A percentile compares a stretch with the other conserved stretches of the same genome.
These are phyloP conservation scores for Odontamblyopus rebecca DNA, from an alignment of 2,797 vertebrate species.

Conservation along the genomic window DNA sequence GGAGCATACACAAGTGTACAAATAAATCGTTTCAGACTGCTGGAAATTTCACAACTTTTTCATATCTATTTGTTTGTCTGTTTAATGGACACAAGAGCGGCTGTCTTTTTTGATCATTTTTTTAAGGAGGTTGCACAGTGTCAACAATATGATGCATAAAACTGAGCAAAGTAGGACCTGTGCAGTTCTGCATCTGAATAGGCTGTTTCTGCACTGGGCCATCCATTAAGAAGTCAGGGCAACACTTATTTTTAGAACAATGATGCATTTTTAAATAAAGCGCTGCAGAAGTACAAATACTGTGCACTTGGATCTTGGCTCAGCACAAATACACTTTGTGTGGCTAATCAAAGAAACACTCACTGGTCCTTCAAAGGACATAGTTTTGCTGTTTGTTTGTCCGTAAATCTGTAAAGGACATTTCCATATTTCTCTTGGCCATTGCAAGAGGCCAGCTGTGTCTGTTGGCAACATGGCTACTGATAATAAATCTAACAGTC, in stretches of 20 bases:
- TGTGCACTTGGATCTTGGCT: background rate
- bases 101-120: conserved; percentile 32
- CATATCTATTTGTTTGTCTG: conserved; percentile 32
- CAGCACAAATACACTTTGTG: conserved; percentile 4
- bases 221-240: conserved; percentile 17
- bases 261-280: conserved; percentile 51
- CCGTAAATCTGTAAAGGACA: background rate
- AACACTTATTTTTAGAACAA: conserved; percentile 46
- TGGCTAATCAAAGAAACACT: background rate
- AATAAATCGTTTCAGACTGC: conserved; percentile 26
- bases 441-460: background rate
- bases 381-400: background rate
- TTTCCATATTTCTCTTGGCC: background rate
- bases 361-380: background rate
- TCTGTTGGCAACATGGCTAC: background rate
- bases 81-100: conserved; percentile 59
- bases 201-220: conserved; percentile 18
- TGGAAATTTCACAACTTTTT: conserved; percentile 24
- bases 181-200: conserved; percentile 18
- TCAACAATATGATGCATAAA: conserved; percentile 9
- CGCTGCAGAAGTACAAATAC: conserved; percentile 25
- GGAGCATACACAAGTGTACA: background rate
- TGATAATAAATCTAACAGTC: background rate
- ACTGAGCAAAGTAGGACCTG: conserved; percentile 30
- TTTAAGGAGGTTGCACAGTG: background rate